Conservation (phyloP, 1,140 invertebrate genomes). For the Oscheius sp. region DNA sequence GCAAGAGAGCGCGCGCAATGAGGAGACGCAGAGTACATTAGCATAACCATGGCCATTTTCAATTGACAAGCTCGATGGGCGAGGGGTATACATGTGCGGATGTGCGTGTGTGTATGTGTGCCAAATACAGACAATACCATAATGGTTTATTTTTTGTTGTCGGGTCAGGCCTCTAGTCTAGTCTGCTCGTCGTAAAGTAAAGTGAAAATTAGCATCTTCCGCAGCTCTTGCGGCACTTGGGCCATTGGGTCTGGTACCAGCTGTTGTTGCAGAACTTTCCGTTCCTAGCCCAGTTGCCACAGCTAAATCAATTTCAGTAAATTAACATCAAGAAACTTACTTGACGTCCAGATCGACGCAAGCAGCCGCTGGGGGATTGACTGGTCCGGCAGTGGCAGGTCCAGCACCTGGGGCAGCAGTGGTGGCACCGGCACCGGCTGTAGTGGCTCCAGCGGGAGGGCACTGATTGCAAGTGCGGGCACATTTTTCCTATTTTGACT, state of each 20-base stretch:
- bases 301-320: background rate
- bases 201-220: constrained; percentile 18
- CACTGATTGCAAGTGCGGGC: background rate
- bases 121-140: no score
- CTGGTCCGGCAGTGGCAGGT: background rate
- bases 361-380: background rate
- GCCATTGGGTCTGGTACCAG: constrained; percentile 5
- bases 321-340: background rate
- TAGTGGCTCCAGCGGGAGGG: background rate
- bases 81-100: no score
- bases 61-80: no score
- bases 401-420: no score
- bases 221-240: constrained; percentile 20
- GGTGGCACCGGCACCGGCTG: no score
- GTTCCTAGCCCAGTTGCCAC: constrained; percentile 9
- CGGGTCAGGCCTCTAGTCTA: background rate
- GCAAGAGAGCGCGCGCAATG: no score
- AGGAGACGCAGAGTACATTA: no score
- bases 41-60: no score
- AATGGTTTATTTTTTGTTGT: no score
- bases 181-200: background rate
- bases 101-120: no score
- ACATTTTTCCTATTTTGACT: background rate
- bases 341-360: background rate
- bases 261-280: constrained; percentile 22